A percentile compares a stretch with the other conserved stretches of the same genome.
phyloP scores from a whole-genome alignment of 2,888 invertebrate genomes.

The Drosophila demipolita region DNA sequence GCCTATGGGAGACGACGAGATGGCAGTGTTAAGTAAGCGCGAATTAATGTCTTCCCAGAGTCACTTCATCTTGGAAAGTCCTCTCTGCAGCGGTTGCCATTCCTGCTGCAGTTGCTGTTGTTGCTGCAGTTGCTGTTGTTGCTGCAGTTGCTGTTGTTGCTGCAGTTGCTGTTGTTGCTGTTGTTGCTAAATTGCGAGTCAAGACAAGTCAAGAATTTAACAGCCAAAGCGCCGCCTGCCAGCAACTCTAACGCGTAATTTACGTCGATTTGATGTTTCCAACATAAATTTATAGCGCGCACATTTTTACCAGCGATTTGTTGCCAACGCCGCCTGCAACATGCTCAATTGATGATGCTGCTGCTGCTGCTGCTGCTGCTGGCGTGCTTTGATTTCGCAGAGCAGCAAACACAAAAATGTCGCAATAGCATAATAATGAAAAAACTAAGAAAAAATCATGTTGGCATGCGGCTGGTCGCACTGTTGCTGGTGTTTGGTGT shows the following conservation, averaged over 20 bases:
- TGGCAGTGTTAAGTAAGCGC: conserved; percentile 77
- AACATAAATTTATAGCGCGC: conserved; percentile 79
- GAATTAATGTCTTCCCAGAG: conserved; percentile 77
- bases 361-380: conserved; percentile 41
- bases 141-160: conserved; percentile 30
- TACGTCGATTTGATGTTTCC: conserved; percentile 79
- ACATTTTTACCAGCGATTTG: conserved; percentile 75
- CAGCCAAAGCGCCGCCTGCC: conserved; percentile 77
- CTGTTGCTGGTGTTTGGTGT: conserved; percentile 1
- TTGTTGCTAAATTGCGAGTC: conserved; percentile 56
- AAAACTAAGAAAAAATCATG: conserved; percentile 69
- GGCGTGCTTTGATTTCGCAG: conserved; percentile 72
- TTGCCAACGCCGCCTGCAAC: conserved; percentile 67
- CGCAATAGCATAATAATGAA: conserved; percentile 77
- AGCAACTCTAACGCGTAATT: conserved; percentile 67
- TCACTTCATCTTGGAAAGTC: conserved; percentile 72
- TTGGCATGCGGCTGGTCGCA: conserved; percentile 63
- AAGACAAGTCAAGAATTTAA: conserved; percentile 73
- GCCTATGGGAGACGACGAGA: conserved; percentile 35
- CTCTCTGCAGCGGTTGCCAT: conserved; percentile 49
- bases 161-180: conserved; percentile 49
- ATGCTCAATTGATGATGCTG: conserved; percentile 65
- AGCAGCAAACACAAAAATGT: conserved; percentile 75
- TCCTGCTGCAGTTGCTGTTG: conserved; percentile 34
- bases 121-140: conserved; percentile 30